phyloP scores from a whole-genome alignment of 1,140 invertebrate genomes.

The Leguminivora glycinivorella region DNA sequence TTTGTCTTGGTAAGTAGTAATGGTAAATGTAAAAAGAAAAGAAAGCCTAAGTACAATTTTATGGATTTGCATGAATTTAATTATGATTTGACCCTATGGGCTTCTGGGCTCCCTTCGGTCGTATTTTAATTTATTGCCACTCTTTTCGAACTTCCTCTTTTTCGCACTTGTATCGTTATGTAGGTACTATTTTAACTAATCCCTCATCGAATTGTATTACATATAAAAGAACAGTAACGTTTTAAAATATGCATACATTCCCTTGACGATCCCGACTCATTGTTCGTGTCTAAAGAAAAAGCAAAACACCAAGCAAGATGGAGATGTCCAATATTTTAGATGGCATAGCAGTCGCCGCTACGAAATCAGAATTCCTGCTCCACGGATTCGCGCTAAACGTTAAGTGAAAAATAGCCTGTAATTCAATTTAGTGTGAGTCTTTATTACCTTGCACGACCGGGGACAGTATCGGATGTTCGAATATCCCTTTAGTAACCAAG shows the following conservation, averaged over 20 bases:
- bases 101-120: too few relatives aligned
- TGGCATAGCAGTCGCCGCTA: constrained; percentile 75
- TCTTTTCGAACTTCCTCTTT: too few relatives aligned
- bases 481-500: constrained; percentile 68
- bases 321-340: constrained; percentile 79
- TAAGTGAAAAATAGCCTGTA: constrained; percentile 53
- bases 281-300: constrained; percentile 72
- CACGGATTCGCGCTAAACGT: constrained; percentile 52
- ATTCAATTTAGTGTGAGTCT: constrained; percentile 42
- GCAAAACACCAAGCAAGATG: constrained; percentile 73
- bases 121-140: too few relatives aligned
- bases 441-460: constrained; percentile 43
- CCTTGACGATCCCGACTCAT: constrained; percentile 72
- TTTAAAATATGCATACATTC: constrained; percentile 73
- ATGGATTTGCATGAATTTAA: too few relatives aligned
- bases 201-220: not conserved
- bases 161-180: too few relatives aligned
- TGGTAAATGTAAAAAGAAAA: too few relatives aligned
- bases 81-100: too few relatives aligned
- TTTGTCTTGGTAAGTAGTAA: too few relatives aligned
- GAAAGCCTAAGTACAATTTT: too few relatives aligned
- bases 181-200: too few relatives aligned
- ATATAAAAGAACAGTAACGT: constrained; percentile 35
- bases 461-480: constrained; percentile 60
- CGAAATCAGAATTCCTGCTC: constrained; percentile 70